These are phyloP conservation scores for Potamarius usumacintae DNA, from an alignment of 2,113 vertebrate species.

Conservation along the genomic window DNA sequence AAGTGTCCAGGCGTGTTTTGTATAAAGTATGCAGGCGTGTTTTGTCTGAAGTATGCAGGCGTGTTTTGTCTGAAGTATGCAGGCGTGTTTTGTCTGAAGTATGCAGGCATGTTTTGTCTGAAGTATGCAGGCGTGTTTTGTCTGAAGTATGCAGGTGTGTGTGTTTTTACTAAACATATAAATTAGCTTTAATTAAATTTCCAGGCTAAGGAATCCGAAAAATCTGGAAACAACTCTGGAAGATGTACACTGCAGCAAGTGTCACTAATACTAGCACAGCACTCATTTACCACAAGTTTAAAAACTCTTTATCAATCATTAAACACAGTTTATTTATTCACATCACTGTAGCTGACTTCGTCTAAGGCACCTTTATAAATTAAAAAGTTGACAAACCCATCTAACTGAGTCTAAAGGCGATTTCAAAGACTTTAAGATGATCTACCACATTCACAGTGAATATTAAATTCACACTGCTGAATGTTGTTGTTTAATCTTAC, in stretches of 20 bases:
- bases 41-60: not conserved
- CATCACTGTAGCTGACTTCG: not conserved
- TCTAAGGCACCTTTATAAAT: not conserved
- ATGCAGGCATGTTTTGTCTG: too few relatives aligned
- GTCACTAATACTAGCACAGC: not conserved
- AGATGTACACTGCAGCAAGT: not conserved
- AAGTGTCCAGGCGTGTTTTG: not conserved
- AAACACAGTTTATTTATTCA: not conserved
- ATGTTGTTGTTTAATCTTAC: conserved; percentile 5
- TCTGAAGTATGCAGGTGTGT: not conserved
- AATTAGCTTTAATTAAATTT: not conserved
- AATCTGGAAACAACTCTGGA: not conserved
- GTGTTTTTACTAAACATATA: not conserved
- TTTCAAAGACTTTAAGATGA: not conserved
- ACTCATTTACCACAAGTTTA: not conserved
- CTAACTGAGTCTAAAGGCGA: not conserved
- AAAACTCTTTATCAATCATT: not conserved
- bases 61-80: not conserved
- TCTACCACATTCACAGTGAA: not conserved
- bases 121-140: not conserved
- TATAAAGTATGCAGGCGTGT: not conserved
- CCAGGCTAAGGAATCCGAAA: not conserved
- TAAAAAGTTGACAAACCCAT: not conserved
- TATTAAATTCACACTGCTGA: conserved; percentile 2
- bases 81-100: not conserved